Evolutionary conservation across 2,797 vertebrate species (phyloP).

Genomic region (Steatocranus sp.): DNA sequence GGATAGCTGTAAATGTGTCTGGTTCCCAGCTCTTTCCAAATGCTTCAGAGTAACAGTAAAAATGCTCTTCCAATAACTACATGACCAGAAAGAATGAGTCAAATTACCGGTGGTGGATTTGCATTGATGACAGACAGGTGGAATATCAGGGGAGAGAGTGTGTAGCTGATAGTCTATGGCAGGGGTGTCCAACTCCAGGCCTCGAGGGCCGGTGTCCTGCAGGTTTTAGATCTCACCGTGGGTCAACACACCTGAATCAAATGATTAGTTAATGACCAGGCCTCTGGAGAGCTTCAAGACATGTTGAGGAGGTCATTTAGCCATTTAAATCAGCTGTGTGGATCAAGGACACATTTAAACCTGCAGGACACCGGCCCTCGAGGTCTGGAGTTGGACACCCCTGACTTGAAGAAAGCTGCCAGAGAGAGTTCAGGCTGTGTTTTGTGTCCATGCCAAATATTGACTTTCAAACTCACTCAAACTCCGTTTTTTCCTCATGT

Average conservation of each 20-base stretch:
- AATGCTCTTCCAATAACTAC: neutral
- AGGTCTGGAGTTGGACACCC: neutral
- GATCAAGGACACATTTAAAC: neutral
- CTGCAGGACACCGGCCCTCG: rapidly evolving
- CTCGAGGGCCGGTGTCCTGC: neutral
- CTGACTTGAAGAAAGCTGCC: neutral
- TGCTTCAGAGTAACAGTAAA: neutral
- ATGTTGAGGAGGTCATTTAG: neutral
- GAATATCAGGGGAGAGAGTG: neutral
- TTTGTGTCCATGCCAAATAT: neutral
- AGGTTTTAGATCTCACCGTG: neutral
- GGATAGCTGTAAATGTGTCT: neutral
- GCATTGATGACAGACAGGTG: neutral
- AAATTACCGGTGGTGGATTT: neutral
- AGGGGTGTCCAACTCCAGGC: neutral
- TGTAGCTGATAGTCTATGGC: neutral
- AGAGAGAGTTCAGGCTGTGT: neutral
- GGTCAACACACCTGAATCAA: neutral
- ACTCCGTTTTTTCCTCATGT: neutral
- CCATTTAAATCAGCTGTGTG: neutral
- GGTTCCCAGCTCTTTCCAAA: neutral
- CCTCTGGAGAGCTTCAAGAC: neutral
- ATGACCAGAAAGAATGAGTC: neutral
- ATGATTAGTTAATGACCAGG: rapidly evolving
- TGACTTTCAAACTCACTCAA: neutral